Evolutionary conservation across 2,113 vertebrate genomes (phyloP).

Genomic region (Aegithalos caudatus): DNA sequence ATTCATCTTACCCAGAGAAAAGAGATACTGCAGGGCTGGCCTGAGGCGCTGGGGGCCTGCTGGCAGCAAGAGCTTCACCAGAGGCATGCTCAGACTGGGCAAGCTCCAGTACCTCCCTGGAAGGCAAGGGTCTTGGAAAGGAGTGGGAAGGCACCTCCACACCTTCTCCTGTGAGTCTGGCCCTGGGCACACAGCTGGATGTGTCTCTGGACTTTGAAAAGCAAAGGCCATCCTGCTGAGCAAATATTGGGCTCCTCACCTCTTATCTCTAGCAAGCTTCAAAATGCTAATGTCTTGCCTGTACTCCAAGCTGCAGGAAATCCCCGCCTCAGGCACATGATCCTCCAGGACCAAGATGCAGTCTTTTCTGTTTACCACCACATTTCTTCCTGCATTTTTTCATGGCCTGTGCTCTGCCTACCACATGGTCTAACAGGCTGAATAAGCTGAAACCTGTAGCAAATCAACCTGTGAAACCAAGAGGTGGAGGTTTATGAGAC

Average conservation of each 20-base stretch:
- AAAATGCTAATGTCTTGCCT: neutral
- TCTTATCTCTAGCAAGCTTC: neutral
- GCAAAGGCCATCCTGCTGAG: neutral
- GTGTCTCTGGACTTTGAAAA: neutral
- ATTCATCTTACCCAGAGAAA: neutral
- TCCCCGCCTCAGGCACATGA: neutral
- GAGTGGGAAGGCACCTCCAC: neutral
- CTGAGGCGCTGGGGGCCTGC: neutral
- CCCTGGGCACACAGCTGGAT: neutral
- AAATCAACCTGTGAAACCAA: neutral
- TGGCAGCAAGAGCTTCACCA: neutral
- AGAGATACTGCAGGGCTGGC: neutral
- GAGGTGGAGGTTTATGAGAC: neutral
- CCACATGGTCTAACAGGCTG: neutral
- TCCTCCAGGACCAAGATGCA: neutral
- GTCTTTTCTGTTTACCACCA: neutral
- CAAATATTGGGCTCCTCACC: neutral
- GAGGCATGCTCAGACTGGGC: neutral
- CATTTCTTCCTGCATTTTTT: neutral
- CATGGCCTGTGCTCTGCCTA: neutral
- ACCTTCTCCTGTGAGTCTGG: neutral
- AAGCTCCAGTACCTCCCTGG: neutral
- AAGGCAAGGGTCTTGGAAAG: neutral
- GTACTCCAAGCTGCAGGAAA: neutral
- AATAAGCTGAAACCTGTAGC: neutral